Conservation (phyloP, 2,113 vertebrate species). For the Otus sunia region DNA sequence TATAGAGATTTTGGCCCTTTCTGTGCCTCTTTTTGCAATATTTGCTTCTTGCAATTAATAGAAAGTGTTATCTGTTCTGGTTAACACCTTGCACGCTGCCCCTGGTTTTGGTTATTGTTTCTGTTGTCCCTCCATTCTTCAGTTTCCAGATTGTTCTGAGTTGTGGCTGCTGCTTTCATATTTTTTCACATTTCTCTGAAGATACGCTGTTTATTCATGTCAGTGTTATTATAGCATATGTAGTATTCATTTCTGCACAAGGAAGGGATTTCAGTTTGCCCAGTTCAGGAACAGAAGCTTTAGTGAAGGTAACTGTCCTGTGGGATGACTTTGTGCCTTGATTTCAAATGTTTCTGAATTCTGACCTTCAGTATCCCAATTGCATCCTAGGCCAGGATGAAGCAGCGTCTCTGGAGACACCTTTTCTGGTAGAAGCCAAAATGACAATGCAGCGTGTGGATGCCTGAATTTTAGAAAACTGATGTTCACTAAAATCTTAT, state of each 20-base stretch:
- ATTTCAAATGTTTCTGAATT: neutral
- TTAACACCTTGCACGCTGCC: neutral
- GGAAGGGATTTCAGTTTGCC: neutral
- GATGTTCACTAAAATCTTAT: neutral
- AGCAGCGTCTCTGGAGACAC: neutral
- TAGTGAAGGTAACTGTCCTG: neutral
- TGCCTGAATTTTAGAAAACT: neutral
- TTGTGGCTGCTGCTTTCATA: neutral
- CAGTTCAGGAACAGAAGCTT: neutral
- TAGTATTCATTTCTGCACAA: neutral
- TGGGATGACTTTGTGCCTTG: neutral
- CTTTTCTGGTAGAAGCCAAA: neutral
- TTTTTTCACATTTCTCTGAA: neutral
- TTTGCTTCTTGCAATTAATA: neutral
- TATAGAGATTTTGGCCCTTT: neutral
- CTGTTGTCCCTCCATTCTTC: neutral
- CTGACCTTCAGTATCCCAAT: neutral
- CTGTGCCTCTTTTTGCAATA: neutral
- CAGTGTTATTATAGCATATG: rapidly evolving
- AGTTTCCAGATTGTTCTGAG: neutral
- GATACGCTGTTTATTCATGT: neutral
- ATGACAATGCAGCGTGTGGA: neutral
- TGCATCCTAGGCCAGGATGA: neutral
- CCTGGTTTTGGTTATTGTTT: neutral
- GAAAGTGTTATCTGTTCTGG: neutral